phyloP scores from a whole-genome alignment of 2,888 invertebrate genomes.

The Drosophila lutescens region DNA sequence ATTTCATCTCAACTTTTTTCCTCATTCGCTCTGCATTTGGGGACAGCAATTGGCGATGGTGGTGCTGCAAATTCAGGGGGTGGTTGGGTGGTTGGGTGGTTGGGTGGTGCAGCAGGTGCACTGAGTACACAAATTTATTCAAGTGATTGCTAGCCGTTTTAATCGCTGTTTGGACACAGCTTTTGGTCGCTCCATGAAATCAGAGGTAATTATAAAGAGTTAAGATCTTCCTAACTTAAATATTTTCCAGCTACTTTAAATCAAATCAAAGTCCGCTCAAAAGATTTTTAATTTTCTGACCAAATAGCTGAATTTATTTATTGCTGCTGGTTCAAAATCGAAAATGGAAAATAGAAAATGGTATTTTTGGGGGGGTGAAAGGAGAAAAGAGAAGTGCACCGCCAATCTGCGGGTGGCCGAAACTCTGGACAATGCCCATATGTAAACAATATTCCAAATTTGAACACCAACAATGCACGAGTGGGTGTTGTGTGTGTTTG shows the following conservation, averaged over 20 bases:
- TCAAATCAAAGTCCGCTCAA: too few species aligned
- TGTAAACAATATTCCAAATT: conserved; percentile 62
- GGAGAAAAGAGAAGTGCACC: background rate
- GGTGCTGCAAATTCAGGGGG: background rate
- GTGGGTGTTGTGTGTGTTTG: conserved; percentile 28
- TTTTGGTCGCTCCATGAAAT: background rate
- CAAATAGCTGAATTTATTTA: background rate
- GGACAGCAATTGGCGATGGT: conserved; percentile 9
- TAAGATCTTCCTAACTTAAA: too few species aligned
- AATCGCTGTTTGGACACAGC: conserved; percentile 5
- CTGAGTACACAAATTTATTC: conserved; percentile 25
- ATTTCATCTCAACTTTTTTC: conserved; percentile 11
- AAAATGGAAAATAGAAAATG: conserved; percentile 9
- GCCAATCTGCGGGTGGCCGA: conserved; percentile 27
- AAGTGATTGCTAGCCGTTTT: conserved; percentile 31
- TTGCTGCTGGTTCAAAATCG: background rate
- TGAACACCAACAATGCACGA: conserved; percentile 38
- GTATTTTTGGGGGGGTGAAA: background rate
- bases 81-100: background rate
- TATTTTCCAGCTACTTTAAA: background rate
- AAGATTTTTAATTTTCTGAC: conserved; percentile 6
- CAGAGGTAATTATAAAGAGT: background rate
- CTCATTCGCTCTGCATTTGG: conserved; percentile 5
- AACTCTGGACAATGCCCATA: conserved; percentile 55
- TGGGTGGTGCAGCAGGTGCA: conserved; percentile 13